A percentile compares a stretch with the other conserved stretches of the same genome.
Evolutionary conservation across 2,113 vertebrate genomes (phyloP).

Genomic region (Caranx ignobilis): DNA sequence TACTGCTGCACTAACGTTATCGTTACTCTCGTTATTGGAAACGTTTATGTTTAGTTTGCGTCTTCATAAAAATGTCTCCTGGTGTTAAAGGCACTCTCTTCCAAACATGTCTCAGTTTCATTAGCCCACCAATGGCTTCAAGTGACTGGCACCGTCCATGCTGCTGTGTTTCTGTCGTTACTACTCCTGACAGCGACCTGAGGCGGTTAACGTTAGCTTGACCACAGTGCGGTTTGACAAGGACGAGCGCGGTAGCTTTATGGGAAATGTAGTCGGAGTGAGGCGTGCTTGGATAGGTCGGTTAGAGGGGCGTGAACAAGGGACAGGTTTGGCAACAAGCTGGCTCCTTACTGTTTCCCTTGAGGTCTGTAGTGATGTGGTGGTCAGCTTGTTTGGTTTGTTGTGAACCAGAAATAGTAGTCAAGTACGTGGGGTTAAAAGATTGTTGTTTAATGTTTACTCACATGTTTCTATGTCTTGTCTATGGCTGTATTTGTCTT

Average conservation of each 20-base stretch:
- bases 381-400: not conserved
- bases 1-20: conserved; percentile 9
- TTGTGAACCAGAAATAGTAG: not conserved
- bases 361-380: not conserved
- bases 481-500: not conserved
- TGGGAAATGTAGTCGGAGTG: conserved; percentile 78
- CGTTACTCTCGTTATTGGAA: not conserved
- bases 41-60: not conserved
- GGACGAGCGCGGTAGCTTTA: conserved; percentile 64
- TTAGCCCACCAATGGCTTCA: conserved; percentile 46
- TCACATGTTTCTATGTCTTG: not conserved
- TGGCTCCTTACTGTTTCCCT: not conserved
- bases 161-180: conserved; percentile 31
- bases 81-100: conserved; percentile 3
- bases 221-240: conserved; percentile 55
- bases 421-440: not conserved
- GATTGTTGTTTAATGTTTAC: not conserved
- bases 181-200: conserved; percentile 44
- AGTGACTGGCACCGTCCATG: conserved; percentile 46
- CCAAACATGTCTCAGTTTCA: not conserved
- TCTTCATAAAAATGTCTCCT: conserved; percentile 7
- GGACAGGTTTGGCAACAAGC: not conserved
- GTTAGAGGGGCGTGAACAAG: conserved; percentile 72
- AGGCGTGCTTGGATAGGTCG: conserved; percentile 74
- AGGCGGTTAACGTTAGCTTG: conserved; percentile 37